Conservation (phyloP, 2,888 invertebrate species). For the Yponomeuta evonymella region DNA sequence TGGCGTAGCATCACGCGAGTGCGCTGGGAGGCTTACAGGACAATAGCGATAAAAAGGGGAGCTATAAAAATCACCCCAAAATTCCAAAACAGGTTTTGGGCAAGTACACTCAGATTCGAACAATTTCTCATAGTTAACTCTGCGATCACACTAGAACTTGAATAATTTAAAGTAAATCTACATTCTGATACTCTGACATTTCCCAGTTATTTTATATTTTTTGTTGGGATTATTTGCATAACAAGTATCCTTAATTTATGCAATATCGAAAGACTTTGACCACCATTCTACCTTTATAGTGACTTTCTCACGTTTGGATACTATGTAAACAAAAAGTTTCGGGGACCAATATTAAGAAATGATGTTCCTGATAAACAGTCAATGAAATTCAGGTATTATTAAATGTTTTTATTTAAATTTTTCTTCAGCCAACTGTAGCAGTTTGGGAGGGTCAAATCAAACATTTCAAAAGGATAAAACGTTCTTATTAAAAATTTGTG, state of each 20-base stretch:
- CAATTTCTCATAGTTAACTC: slow-evolving; percentile 42
- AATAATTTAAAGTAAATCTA: neutral
- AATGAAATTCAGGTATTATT: too few species aligned
- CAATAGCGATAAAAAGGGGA: slow-evolving; percentile 23
- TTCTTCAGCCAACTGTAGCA: neutral
- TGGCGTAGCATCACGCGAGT: slow-evolving; percentile 6
- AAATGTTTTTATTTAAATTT: too few species aligned
- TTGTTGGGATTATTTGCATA: neutral
- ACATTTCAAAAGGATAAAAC: neutral
- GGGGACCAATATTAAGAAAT: neutral
- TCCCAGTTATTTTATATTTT: neutral
- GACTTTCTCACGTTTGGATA: neutral
- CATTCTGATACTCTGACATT: neutral
- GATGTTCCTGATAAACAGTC: neutral
- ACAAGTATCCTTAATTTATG: neutral
- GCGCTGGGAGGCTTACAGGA: slow-evolving; percentile 11
- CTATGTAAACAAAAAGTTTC: neutral
- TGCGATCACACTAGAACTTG: neutral
- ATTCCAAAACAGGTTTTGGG: slow-evolving; percentile 48
- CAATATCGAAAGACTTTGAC: neutral
- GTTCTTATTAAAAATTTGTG: neutral
- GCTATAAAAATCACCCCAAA: slow-evolving; percentile 35
- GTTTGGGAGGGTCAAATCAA: neutral
- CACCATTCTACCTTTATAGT: neutral
- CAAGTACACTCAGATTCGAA: slow-evolving; percentile 64